Conservation (phyloP, 2,113 vertebrate genomes). For the Panurus biarmicus region DNA sequence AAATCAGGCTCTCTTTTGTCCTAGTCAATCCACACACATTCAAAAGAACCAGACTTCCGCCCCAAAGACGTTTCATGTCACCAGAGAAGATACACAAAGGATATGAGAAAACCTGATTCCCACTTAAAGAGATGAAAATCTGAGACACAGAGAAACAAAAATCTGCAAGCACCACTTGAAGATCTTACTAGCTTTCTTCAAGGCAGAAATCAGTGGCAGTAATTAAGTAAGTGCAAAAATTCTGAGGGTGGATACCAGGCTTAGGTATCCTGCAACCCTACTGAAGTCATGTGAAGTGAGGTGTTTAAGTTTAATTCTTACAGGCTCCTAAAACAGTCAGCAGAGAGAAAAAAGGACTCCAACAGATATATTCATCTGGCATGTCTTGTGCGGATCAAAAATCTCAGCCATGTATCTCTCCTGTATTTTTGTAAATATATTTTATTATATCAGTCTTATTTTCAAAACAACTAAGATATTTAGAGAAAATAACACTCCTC, state of each 20-base stretch:
- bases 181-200: background rate
- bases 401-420: background rate
- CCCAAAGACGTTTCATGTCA: background rate
- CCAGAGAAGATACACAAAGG: background rate
- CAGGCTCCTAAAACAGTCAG: background rate
- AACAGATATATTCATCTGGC: background rate
- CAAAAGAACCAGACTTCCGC: background rate
- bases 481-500: background rate
- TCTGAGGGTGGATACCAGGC: background rate
- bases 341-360: background rate
- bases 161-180: background rate
- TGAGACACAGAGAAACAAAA: background rate
- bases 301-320: background rate
- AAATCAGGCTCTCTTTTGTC: background rate
- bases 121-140: background rate
- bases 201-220: background rate
- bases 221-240: background rate
- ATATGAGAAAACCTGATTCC: background rate
- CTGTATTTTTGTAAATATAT: background rate
- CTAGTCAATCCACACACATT: background rate
- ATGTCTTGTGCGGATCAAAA: background rate
- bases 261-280: background rate
- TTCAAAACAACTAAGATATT: background rate
- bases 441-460: background rate
- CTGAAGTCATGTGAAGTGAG: background rate